Evolutionary conservation across 1,140 invertebrate genomes (phyloP), one percentile per base, ranked within the genome.

Genomic region (Nixonia krombeini): DNA sequence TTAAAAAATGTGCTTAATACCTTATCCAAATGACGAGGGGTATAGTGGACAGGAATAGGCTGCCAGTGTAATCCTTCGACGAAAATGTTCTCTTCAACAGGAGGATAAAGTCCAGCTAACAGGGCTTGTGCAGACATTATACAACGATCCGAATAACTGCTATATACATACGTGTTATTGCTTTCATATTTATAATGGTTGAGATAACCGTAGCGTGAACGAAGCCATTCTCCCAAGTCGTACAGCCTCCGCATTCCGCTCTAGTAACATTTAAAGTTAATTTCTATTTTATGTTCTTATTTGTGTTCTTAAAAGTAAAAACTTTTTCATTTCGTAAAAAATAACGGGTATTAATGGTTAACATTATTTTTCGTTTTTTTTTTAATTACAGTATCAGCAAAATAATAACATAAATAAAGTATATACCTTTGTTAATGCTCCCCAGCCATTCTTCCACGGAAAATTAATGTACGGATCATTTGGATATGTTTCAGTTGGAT

Each of bases 81-180:
- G 89, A 95, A 95, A 53, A 89, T 85, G 73, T 94, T 90, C 16
- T 88, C 82, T 4, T 87, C 82, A 15, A 80, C 78, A 0, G 95
- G 94, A 15, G 91, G 92, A 84, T 90, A 97, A 25, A 97, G 83
- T 15, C 93, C 94, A 4, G 95, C 93, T 15, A 96, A 85, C 45
- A 96, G 87, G 25, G 90, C 87, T 74, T 92, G 89, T 0, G 93
- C 94, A 79, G 94, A 97, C 91, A 95, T 95, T 59, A 96, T 83
- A 73, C 94, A 95, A 28, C 96, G 86, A 57, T 95, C 91, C 4
- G 88, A 86, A 72, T 92, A 91, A 71, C 94, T 96, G 75, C 93
- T 95, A n/a, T 88, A 79, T 0, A 94, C 87, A 16, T 95, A 86
- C 81, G 93, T 89, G 42, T 88, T 84, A 9, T 88, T 84, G 29